A percentile compares a stretch with the other conserved stretches of the same genome.
phyloP scores from a whole-genome alignment of 2,888 invertebrate genomes.

The Diplolepis rosae region DNA sequence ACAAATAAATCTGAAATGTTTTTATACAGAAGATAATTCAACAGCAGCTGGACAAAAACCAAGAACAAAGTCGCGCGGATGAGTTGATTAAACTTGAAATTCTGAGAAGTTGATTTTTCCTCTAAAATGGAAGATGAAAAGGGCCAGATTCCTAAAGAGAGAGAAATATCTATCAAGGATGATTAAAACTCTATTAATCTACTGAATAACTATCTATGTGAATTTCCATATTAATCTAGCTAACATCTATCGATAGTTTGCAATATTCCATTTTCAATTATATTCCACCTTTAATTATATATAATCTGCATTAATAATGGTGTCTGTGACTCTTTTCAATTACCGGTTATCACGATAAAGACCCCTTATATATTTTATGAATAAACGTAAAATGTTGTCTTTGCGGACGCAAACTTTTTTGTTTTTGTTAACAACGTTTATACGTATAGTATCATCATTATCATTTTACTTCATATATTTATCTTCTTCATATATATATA shows the following conservation, averaged over 20 bases:
- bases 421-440: slow-evolving; percentile 66
- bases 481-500: slow-evolving; percentile 44
- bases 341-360: slow-evolving; percentile 45
- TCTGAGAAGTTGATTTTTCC: neutral
- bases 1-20: neutral
- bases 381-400: slow-evolving; percentile 60
- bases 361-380: slow-evolving; percentile 46
- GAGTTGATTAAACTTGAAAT: neutral
- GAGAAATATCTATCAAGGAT: neutral
- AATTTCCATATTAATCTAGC: slow-evolving; percentile 57
- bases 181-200: slow-evolving; percentile 1
- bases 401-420: slow-evolving; percentile 64
- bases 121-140: slow-evolving; percentile 8
- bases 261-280: slow-evolving; percentile 45
- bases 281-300: neutral
- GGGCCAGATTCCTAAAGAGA: neutral
- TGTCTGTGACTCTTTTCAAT: slow-evolving; percentile 45
- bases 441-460: slow-evolving; percentile 70
- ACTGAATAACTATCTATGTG: slow-evolving; percentile 46
- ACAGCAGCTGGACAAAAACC: neutral
- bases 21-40: neutral
- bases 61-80: neutral
- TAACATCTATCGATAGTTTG: slow-evolving; percentile 50
- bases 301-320: slow-evolving; percentile 34
- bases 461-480: slow-evolving; percentile 51